These are phyloP conservation scores for Peromyscus nudipes DNA, from an alignment of 2,797 vertebrate species.

Conservation along the genomic window DNA sequence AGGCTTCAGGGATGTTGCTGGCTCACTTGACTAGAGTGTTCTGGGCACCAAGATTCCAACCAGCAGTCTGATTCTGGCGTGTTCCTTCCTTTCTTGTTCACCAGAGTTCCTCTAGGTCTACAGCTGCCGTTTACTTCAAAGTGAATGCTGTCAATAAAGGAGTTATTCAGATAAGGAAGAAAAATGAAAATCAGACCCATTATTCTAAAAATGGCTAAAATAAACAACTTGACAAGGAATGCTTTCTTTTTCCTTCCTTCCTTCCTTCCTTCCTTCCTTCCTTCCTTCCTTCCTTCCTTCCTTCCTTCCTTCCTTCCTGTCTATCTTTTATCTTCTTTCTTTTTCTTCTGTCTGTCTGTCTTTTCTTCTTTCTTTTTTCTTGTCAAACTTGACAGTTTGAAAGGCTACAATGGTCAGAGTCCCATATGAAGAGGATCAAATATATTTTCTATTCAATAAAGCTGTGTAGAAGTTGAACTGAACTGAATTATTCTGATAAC, in stretches of 20 bases:
- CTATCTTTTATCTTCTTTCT: too few relatives aligned
- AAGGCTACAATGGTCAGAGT: constrained; percentile 55
- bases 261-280: accelerated
- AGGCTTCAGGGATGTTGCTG: not conserved
- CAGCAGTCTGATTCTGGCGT: constrained; percentile 52
- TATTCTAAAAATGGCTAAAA: constrained; percentile 71
- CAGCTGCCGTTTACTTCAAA: constrained; percentile 58
- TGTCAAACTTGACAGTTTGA: constrained; percentile 27
- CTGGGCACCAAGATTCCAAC: constrained; percentile 5
- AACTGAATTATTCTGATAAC: constrained; percentile 62
- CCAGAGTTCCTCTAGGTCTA: not conserved
- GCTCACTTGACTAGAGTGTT: not conserved
- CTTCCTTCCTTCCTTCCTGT: not conserved
- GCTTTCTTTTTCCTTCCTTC: constrained; percentile 48
- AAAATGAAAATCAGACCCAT: constrained; percentile 62
- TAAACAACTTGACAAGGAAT: constrained; percentile 56
- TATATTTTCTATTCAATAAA: constrained; percentile 59
- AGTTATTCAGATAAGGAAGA: constrained; percentile 56
- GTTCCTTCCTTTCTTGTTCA: not conserved
- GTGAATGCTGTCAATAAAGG: not conserved
- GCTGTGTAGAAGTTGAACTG: constrained; percentile 21
- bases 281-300: not conserved
- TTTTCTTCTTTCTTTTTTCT: not conserved
- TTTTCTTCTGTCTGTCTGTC: too few relatives aligned
- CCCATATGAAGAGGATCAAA: constrained; percentile 41